phyloP scores from a whole-genome alignment of 1,140 invertebrate species.

The Campoletis sonorensis region DNA sequence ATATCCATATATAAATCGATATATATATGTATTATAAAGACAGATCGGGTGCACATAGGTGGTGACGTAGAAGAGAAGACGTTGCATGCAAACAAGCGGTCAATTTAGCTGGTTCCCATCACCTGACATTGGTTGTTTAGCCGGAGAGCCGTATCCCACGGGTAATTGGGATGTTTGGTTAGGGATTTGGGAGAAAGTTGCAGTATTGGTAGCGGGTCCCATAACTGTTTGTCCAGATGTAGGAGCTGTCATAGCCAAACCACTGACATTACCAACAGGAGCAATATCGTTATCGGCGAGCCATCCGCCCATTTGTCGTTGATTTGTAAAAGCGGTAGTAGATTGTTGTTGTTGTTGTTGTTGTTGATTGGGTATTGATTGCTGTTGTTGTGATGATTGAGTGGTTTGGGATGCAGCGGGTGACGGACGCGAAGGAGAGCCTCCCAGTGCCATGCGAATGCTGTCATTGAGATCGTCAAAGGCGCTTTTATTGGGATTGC shows the following conservation, averaged over 20 bases:
- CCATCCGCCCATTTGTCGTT: slow-evolving; percentile 62
- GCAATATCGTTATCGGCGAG: background rate
- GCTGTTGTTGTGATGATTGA: slow-evolving; percentile 60
- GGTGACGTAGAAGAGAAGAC: slow-evolving; percentile 34
- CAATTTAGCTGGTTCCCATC: slow-evolving; percentile 66
- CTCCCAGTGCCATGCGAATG: slow-evolving; percentile 82
- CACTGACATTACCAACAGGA: background rate
- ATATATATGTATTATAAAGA: slow-evolving; percentile 11
- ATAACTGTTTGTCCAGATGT: slow-evolving; percentile 60
- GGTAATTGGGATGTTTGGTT: slow-evolving; percentile 69
- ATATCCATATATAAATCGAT: slow-evolving; percentile 4
- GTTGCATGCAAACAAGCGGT: slow-evolving; percentile 47
- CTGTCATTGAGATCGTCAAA: slow-evolving; percentile 85
- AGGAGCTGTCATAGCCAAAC: slow-evolving; percentile 41
- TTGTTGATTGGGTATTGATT: slow-evolving; percentile 59
- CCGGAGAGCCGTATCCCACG: slow-evolving; percentile 79
- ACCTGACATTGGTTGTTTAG: slow-evolving; percentile 79
- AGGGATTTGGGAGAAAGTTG: slow-evolving; percentile 65
- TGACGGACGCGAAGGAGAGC: slow-evolving; percentile 78
- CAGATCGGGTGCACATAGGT: slow-evolving; percentile 25
- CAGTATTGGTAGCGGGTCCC: slow-evolving; percentile 58
- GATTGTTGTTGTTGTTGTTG: slow-evolving; percentile 68
- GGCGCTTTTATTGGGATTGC: slow-evolving; percentile 78
- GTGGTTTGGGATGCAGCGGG: slow-evolving; percentile 55
- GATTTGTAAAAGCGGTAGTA: slow-evolving; percentile 44